Evolutionary conservation across 2,113 vertebrate genomes (phyloP).

Genomic region (Tamias sibiricus): DNA sequence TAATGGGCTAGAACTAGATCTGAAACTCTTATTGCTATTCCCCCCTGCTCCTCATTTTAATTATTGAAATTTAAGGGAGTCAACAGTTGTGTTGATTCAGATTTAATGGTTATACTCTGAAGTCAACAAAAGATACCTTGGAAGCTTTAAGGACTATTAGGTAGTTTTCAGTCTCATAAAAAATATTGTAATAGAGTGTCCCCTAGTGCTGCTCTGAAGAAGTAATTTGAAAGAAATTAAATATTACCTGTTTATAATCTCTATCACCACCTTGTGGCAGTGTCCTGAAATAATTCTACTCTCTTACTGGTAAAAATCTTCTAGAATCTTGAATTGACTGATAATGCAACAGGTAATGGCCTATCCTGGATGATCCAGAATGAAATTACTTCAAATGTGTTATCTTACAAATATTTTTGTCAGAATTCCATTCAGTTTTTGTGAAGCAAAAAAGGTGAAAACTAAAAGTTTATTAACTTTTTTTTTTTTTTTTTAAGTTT

Average conservation of each 20-base stretch:
- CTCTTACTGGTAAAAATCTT: conserved; percentile 60
- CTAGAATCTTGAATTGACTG: conserved; percentile 23
- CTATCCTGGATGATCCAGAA: conserved; percentile 35
- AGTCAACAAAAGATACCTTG: conserved; percentile 47
- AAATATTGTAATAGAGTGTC: conserved; percentile 60
- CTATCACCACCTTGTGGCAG: conserved; percentile 74
- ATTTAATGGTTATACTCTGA: conserved; percentile 48
- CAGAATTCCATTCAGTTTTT: background rate
- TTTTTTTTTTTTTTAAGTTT: conserved; percentile 44
- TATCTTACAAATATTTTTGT: conserved; percentile 51
- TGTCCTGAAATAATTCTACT: conserved; percentile 41
- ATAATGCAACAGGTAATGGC: background rate
- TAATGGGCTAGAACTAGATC: conserved; percentile 30
- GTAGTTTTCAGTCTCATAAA: conserved; percentile 4
- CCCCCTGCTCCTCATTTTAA: background rate
- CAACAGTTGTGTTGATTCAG: background rate
- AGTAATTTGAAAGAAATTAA: conserved; percentile 54
- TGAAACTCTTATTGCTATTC: conserved; percentile 11
- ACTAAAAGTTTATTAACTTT: background rate
- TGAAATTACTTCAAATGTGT: conserved; percentile 24
- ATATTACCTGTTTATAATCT: conserved; percentile 58
- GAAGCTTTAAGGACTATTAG: background rate
- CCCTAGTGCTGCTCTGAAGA: conserved; percentile 64
- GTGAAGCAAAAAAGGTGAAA: conserved; percentile 34
- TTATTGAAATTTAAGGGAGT: conserved; percentile 38